Conservation (phyloP, 2,797 vertebrate genomes). For the Acrossocheilus fasciatus region DNA sequence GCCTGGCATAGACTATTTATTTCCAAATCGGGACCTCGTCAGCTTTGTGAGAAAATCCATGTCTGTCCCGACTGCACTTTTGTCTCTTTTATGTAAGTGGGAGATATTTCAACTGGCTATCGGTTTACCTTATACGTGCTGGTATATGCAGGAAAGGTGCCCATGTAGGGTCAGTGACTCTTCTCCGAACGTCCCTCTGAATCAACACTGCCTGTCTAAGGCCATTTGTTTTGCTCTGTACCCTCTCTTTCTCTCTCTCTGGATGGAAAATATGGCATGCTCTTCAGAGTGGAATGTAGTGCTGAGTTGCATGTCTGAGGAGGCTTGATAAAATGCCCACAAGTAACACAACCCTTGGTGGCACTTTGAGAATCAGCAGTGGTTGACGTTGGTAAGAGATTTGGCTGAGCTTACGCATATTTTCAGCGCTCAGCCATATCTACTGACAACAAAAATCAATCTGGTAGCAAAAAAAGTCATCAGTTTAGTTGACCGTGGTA, state of each 20-base stretch:
- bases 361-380: slow-evolving; percentile 51
- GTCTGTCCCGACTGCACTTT: slow-evolving; percentile 80
- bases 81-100: slow-evolving; percentile 82
- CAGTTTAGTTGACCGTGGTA: slow-evolving; percentile 24
- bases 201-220: slow-evolving; percentile 60
- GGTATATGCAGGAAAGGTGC: slow-evolving; percentile 82
- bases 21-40: slow-evolving; percentile 81
- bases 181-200: slow-evolving; percentile 73
- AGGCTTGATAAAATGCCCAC: slow-evolving; percentile 50
- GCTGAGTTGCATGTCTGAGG: slow-evolving; percentile 42
- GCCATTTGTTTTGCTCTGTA: slow-evolving; percentile 63
- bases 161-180: slow-evolving; percentile 83
- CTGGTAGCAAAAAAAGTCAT: slow-evolving; percentile 17
- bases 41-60: slow-evolving; percentile 83
- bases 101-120: slow-evolving; percentile 83
- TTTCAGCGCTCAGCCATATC: slow-evolving; percentile 41
- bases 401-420: slow-evolving; percentile 46
- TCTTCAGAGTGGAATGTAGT: slow-evolving; percentile 59
- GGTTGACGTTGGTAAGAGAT: slow-evolving; percentile 42
- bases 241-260: slow-evolving; percentile 58
- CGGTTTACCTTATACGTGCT: slow-evolving; percentile 83
- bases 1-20: slow-evolving; percentile 82
- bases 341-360: slow-evolving; percentile 47
- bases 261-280: slow-evolving; percentile 59
- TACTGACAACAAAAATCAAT: slow-evolving; percentile 48